These are phyloP conservation scores for Gibbula magus DNA, from an alignment of 2,888 invertebrate species.

Conservation along the genomic window DNA sequence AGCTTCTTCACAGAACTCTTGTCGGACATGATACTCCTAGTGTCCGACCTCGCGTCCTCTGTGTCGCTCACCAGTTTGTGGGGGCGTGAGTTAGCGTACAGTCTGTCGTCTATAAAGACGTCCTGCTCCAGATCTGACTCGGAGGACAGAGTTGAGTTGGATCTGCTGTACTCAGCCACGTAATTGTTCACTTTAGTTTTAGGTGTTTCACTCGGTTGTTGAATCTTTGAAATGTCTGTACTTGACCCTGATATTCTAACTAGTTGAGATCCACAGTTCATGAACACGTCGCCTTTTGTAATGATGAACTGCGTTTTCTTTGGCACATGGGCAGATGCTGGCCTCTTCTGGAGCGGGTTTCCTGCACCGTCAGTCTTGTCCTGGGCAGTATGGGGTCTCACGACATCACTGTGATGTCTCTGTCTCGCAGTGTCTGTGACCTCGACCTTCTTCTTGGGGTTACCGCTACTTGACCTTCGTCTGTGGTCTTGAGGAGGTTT, in stretches of 20 bases:
- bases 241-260: background rate
- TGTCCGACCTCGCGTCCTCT: background rate
- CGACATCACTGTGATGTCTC: slow-evolving; percentile 3
- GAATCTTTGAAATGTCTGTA: background rate
- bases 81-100: background rate
- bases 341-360: background rate
- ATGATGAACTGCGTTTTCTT: background rate
- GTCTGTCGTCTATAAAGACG: background rate
- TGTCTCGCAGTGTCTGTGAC: background rate
- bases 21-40: background rate
- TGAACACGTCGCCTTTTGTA: background rate
- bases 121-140: background rate
- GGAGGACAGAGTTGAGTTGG: background rate
- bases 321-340: background rate
- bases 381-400: background rate
- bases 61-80: background rate
- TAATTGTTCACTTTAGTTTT: background rate
- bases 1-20: background rate
- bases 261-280: background rate
- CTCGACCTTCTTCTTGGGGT: background rate
- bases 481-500: background rate
- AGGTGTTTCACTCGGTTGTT: background rate
- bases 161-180: background rate
- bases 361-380: background rate
- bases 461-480: background rate